phyloP scores from a whole-genome alignment of 2,797 vertebrate species.

The Lithobates pipiens region DNA sequence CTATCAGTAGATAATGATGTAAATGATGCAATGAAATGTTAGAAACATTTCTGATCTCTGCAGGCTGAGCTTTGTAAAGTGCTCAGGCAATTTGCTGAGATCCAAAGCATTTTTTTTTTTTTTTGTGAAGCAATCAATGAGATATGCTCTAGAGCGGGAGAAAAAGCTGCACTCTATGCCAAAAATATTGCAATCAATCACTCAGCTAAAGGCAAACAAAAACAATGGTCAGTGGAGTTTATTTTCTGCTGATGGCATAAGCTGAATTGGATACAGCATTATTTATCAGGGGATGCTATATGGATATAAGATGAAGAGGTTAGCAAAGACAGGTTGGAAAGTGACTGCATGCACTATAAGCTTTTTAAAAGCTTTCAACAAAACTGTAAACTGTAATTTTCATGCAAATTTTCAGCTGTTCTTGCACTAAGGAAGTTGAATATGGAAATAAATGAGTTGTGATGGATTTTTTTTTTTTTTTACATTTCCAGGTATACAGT shows the following conservation, averaged over 20 bases:
- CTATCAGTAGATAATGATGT: background rate
- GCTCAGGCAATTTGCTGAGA: slow-evolving; percentile 56
- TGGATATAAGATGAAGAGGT: slow-evolving; percentile 47
- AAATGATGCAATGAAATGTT: slow-evolving; percentile 31
- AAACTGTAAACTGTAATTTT: slow-evolving; percentile 35
- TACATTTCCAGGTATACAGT: background rate
- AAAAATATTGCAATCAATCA: slow-evolving; percentile 61
- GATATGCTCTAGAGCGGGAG: slow-evolving; percentile 29
- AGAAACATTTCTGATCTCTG: slow-evolving; percentile 28
- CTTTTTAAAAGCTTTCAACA: slow-evolving; percentile 48
- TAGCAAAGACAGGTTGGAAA: slow-evolving; percentile 37
- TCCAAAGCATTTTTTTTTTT: slow-evolving; percentile 54
- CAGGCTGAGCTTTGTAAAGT: slow-evolving; percentile 39
- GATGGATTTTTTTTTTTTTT: slow-evolving; percentile 13
- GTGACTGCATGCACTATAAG: slow-evolving; percentile 38
- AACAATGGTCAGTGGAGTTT: slow-evolving; percentile 53
- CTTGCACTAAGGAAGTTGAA: slow-evolving; percentile 13
- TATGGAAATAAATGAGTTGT: slow-evolving; percentile 23
- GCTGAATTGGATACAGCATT: slow-evolving; percentile 52
- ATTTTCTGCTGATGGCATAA: slow-evolving; percentile 57
- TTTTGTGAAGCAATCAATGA: slow-evolving; percentile 56
- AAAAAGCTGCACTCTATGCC: slow-evolving; percentile 54
- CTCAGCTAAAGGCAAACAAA: slow-evolving; percentile 58
- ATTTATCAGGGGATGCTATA: slow-evolving; percentile 53
- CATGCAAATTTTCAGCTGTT: slow-evolving; percentile 29